Percentiles rank a stretch among this genome's conserved stretches.
Conservation (phyloP, 2,797 vertebrate species). For the Phataginus tetradactyla region DNA sequence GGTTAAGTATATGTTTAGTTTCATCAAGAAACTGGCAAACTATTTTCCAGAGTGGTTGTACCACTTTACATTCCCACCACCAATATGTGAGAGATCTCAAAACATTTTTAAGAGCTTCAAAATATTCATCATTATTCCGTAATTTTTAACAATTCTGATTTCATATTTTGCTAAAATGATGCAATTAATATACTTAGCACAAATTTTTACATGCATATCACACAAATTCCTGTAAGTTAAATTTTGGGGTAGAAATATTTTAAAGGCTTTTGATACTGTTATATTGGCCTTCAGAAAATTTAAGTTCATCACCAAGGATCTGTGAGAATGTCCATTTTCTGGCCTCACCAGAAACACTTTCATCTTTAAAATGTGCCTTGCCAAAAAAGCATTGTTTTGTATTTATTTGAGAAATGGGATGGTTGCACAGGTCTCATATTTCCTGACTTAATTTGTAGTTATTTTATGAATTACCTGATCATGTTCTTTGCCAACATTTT, state of each 20-base stretch:
- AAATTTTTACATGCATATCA: conserved; percentile 6
- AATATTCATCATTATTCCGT: background rate
- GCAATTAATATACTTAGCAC: background rate
- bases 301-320: background rate
- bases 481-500: background rate
- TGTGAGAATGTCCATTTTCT: background rate
- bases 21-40: background rate
- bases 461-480: conserved; percentile 15
- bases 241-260: background rate
- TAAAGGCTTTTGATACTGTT: background rate
- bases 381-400: background rate
- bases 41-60: background rate
- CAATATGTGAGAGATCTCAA: background rate
- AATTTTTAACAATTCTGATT: background rate
- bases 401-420: background rate
- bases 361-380: background rate
- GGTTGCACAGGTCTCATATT: background rate
- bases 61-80: background rate
- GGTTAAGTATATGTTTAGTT: background rate
- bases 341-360: background rate
- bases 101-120: background rate
- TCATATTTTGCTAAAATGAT: background rate
- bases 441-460: background rate
- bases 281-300: background rate
- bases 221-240: background rate